Evolutionary conservation across 2,113 vertebrate genomes (phyloP).

Genomic region (Daubentonia madagascariensis): DNA sequence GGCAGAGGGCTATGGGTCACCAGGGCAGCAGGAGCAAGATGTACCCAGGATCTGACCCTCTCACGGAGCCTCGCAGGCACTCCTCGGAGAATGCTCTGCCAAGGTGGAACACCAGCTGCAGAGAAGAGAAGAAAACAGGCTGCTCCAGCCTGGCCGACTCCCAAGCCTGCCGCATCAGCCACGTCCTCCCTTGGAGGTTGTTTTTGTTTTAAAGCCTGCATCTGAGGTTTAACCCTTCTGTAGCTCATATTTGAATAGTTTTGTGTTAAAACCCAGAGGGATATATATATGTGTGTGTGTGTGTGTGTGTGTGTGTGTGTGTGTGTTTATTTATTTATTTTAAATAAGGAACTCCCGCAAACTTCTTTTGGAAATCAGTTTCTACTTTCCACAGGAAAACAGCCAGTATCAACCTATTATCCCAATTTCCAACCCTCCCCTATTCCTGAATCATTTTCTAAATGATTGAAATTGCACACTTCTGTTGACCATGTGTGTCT

Average conservation of each 20-base stretch:
- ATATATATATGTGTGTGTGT: too few relatives aligned
- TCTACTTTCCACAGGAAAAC: not conserved
- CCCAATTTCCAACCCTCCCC: not conserved
- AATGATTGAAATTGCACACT: not conserved
- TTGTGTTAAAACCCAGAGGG: too few relatives aligned
- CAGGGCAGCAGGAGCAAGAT: not conserved
- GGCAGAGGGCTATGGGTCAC: not conserved
- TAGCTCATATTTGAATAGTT: not conserved
- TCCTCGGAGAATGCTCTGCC: not conserved
- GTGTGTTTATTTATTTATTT: too few relatives aligned
- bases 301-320: too few relatives aligned
- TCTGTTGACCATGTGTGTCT: not conserved
- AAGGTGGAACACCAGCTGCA: not conserved
- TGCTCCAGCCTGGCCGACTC: not conserved
- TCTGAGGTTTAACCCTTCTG: not conserved
- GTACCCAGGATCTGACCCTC: not conserved
- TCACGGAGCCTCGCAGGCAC: not conserved
- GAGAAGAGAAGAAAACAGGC: not conserved
- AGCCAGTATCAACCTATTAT: not conserved
- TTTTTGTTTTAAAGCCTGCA: not conserved
- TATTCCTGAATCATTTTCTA: not conserved
- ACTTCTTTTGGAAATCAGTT: not conserved
- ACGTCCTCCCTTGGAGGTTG: not conserved
- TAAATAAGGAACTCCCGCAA: not conserved
- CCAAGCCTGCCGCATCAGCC: not conserved